phyloP scores from a whole-genome alignment of 2,113 vertebrate genomes.

The Rhinopomastus cyanomelas region DNA sequence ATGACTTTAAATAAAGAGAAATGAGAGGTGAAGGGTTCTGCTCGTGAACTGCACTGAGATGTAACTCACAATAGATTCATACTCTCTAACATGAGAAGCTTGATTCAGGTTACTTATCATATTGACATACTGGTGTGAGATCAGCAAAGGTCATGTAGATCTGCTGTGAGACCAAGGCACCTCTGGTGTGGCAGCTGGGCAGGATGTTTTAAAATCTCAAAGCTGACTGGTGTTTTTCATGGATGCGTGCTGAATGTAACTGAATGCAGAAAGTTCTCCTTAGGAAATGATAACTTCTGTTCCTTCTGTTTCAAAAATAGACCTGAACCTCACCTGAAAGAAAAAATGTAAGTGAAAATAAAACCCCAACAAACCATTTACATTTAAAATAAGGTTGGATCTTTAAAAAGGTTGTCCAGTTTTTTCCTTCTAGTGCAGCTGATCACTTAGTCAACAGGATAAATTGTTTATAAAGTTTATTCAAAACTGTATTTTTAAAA shows the following conservation, averaged over 20 bases:
- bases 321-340: not conserved
- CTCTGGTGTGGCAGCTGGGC: not conserved
- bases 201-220: not conserved
- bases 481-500: not conserved
- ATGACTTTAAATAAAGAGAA: not conserved
- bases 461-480: not conserved
- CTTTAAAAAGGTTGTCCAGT: rapidly evolving
- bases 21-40: not conserved
- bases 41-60: not conserved
- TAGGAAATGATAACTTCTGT: not conserved
- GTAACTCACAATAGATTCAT: not conserved
- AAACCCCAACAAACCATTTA: rapidly evolving
- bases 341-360: not conserved
- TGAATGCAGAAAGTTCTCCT: not conserved
- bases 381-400: not conserved
- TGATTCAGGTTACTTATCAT: no score
- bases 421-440: not conserved
- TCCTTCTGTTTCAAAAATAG: not conserved
- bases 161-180: not conserved
- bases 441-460: not conserved
- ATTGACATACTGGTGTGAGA: not conserved
- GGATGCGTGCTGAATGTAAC: not conserved
- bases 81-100: rapidly evolving
- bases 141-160: rapidly evolving
- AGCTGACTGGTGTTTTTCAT: not conserved